Evolutionary conservation across 2,797 vertebrate species (phyloP).

Genomic region (Gymnoscopelus microlampas): DNA sequence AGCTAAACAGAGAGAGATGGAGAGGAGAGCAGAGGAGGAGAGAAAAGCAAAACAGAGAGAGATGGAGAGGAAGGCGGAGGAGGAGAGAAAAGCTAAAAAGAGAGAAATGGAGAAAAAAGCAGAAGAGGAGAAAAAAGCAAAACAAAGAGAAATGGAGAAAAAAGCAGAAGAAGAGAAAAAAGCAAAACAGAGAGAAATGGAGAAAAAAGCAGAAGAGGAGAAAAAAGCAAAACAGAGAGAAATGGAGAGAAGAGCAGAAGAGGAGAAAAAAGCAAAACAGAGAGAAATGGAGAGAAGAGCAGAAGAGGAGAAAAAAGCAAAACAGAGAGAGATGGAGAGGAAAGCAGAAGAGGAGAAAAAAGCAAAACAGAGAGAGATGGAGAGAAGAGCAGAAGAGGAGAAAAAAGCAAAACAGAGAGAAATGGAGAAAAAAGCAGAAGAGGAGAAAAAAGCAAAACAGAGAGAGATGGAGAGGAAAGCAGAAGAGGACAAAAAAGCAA

Average conservation of each 20-base stretch:
- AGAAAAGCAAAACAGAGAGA: not conserved
- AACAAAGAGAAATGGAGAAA: not conserved
- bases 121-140: conserved; percentile 25
- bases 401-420: not conserved
- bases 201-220: conserved; percentile 6
- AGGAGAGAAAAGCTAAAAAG: conserved; percentile 9
- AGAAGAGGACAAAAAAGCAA: not conserved
- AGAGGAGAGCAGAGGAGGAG: not conserved
- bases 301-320: not conserved
- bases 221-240: conserved; percentile 4
- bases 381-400: not conserved
- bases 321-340: not conserved
- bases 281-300: not conserved
- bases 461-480: conserved; percentile 3
- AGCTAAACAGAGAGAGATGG: not conserved
- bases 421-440: not conserved
- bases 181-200: not conserved
- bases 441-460: not conserved
- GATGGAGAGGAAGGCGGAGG: conserved; percentile 20
- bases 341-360: not conserved
- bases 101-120: conserved; percentile 13
- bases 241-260: not conserved
- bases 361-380: not conserved
- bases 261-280: not conserved
- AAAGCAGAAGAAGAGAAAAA: not conserved